Evolutionary conservation across 2,888 invertebrate species (phyloP), one percentile per base, ranked within the genome.

Genomic region (Zonitis immaculata): DNA sequence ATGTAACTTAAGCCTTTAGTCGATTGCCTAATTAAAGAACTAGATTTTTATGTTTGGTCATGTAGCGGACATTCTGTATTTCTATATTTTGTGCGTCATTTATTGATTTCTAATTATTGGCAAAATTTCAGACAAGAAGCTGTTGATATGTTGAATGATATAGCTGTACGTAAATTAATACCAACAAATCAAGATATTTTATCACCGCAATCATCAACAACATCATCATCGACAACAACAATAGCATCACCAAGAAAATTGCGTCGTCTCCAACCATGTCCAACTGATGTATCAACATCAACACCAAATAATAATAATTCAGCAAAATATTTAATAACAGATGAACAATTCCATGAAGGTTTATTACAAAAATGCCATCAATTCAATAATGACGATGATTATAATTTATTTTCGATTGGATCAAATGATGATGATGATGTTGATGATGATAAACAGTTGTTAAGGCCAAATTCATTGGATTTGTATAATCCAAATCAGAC

Each of bases 141-240:
- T 51, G 84, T 89, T 53, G 89, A 91, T 64, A 88, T 91, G 87
- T 77, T 91, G 46, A 88, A 87, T 71, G 91, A 91, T 74, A 78
- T 91, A 65, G 89, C 90, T 2, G 86, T 87, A 30, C 81, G 88
- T 39, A 86, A 89, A 61, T 79, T 88, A 59, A 83, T 86, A 7
- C 86, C 87, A 3, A 83, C 83, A 64, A 76, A 77, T 57, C 68
- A 68, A 47, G 71, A 73, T 69, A 66, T 12, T 1, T 35, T 18
- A 35, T 35, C 35, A 35, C 35, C 35, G 11, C 35, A 9, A 16
- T 35, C 35, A 35, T 35, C 35, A 6, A 35, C 35, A 35, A 16
- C 35, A 35, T 35, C 35, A 35, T 61, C 71, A 66, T 77, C 81
- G 8, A 76, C 79, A 16, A 83, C 83, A 0, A 84, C 86, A 3